Evolutionary conservation across 2,888 invertebrate species (phyloP).

Genomic region (Oxystoma pomonae): DNA sequence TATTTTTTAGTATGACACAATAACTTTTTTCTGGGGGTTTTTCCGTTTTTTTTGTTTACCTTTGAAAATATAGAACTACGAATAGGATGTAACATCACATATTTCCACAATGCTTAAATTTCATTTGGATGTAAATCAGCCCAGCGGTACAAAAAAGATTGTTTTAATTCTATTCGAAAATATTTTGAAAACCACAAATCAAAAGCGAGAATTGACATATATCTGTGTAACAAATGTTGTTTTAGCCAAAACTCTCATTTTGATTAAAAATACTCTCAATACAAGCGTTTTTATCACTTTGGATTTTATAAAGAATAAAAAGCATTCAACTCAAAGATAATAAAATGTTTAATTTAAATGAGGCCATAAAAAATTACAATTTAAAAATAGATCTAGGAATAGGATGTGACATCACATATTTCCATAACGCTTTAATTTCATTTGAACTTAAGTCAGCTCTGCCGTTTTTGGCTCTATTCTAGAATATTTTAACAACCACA

Average conservation of each 20-base stretch:
- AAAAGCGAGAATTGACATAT: conserved; percentile 29
- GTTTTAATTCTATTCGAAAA: conserved; percentile 25
- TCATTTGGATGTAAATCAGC: too few species aligned
- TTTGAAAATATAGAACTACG: conserved; percentile 30
- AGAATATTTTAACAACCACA: conserved; percentile 22
- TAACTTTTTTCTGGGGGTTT: too few species aligned
- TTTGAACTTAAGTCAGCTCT: conserved; percentile 50
- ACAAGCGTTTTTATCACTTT: too few species aligned
- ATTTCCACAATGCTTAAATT: conserved; percentile 51
- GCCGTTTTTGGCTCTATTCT: conserved; percentile 40
- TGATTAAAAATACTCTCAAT: too few species aligned
- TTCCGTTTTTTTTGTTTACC: too few species aligned
- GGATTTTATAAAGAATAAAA: too few species aligned
- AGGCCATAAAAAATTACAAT: not conserved
- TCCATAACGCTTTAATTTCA: conserved; percentile 53
- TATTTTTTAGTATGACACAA: too few species aligned
- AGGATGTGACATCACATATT: conserved; percentile 38
- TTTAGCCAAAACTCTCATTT: conserved; percentile 60
- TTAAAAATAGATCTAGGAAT: conserved; percentile 29
- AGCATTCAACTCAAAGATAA: too few species aligned
- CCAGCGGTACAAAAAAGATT: too few species aligned
- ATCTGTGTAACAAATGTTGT: conserved; percentile 55
- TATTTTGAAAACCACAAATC: conserved; percentile 23
- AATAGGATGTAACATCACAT: conserved; percentile 35
- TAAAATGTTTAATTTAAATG: too few species aligned